Percentiles rank a stretch among this genome's conserved stretches.
Conservation (phyloP, 2,888 invertebrate genomes). For the Zonitis immaculata region DNA sequence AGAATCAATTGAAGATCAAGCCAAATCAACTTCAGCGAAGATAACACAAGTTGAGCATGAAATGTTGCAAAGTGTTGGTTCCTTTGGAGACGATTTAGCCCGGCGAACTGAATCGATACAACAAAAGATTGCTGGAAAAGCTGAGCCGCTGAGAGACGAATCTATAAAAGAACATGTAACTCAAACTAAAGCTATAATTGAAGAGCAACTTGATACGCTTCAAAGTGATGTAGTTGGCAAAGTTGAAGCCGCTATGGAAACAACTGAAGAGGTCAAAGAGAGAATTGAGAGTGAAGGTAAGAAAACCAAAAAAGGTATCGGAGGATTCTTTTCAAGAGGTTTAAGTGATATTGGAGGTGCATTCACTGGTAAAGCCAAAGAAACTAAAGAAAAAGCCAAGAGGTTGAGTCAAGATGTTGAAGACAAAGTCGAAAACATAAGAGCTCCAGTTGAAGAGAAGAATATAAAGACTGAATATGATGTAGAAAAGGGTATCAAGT, state of each 20-base stretch:
- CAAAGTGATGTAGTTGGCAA: neutral
- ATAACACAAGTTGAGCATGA: too few species aligned
- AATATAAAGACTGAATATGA: too few species aligned
- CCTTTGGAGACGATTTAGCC: too few species aligned
- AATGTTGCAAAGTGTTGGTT: too few species aligned
- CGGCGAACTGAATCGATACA: too few species aligned
- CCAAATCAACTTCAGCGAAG: too few species aligned
- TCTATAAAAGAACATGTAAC: too few species aligned
- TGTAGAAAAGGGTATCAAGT: too few species aligned
- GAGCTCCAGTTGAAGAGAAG: constrained; percentile 34
- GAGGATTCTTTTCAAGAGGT: neutral
- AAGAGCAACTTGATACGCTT: too few species aligned
- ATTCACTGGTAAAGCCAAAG: neutral
- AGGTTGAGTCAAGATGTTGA: constrained; percentile 15
- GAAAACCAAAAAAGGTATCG: neutral
- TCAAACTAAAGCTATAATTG: neutral
- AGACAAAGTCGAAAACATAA: constrained; percentile 9
- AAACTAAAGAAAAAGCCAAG: constrained; percentile 10
- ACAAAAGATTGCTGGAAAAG: too few species aligned
- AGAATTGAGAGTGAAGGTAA: neutral
- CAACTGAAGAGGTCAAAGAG: constrained; percentile 1
- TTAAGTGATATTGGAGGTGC: constrained; percentile 4
- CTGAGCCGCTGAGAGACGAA: too few species aligned
- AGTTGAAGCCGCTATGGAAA: neutral
- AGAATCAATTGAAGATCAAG: constrained; percentile 1